Evolutionary conservation across 2,797 vertebrate species (phyloP), one percentile per base, ranked within the genome.

Genomic region (Emydoidea blandingii): DNA sequence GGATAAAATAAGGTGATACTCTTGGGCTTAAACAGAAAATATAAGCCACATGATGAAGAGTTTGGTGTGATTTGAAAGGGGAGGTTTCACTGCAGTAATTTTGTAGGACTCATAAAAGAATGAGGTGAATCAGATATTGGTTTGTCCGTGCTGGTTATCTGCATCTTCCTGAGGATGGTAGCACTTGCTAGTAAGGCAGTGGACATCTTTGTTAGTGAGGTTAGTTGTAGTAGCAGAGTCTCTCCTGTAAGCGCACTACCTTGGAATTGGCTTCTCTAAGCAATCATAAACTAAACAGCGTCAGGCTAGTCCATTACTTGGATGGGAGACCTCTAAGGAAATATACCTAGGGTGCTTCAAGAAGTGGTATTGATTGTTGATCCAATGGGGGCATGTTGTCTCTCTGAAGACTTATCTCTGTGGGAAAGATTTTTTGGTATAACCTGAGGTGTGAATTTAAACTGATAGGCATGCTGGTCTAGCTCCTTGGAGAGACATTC

Each of bases 401-500:
- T 53, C 68, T 56, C 5, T 76, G 83, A 91, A 29, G 78, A 62
- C 50, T 37, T 76, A 31, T 87, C 82, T 91, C 0, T 81, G 23
- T 91, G 44, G 90, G 81, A 54, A 78, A 62, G n/a, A 23, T 74
- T 41, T 74, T 74, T 74, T 25, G 19, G 19, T 23, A 25, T 41
- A 41, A 74, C 41, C 2, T 15, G 41, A 44, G 37, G 37, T 37
- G 68, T 74, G 37, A 74, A 41, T 41, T 74, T 74, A 37, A 37
- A 37, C 34, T 10, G n/a, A 68, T n/a, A 23, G 23, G 23, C 68
- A 37, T 41, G 31, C 31, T 74, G 19, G 68, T 12, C 37, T 23
- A 41, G 47, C 57, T 94, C 90, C 87, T 81, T 78, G 53, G 81
- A 84, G 83, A 88, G 83, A 91, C 85, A 19, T 10, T 90, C 19